Evolutionary conservation across 2,888 invertebrate species (phyloP), one percentile per base, ranked within the genome.

Genomic region (Limnephilus lunatus): DNA sequence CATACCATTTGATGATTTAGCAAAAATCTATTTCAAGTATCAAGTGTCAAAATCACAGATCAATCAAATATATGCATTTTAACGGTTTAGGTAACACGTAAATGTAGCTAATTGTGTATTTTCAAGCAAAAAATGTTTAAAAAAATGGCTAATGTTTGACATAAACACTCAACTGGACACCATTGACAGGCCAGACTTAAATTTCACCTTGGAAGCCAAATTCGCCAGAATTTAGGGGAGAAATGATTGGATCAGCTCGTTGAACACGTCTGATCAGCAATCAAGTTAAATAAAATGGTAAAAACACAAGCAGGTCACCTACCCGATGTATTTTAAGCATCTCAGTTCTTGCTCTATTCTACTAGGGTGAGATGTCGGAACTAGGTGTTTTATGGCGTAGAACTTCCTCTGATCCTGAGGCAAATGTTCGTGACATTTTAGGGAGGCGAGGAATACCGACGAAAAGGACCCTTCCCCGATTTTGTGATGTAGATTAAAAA

Each of bases 391-490:
- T 92, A 99, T 96, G 3, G 99, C 99, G 95, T 97, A 98, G 95
- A 97, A 96, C 94, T 97, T 96, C 89, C 96, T 96, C 91, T 95
- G 94, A 11, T 95, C 94, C 1, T 95, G 95, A 1, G 96, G 95
- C 93, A 96, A 94, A 12, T 93, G 92, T 0, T 95, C 93, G 68
- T 95, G 95, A 93, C 96, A 95, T 94, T 97, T 97, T 90, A 98
- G 95, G 3, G 97, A 97, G 1, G 98, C 98, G 94, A 98, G 95
- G 94, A 98, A 98, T 39, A 99, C 99, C 0, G 98, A 98, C 95
- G 98, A 98, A 94, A 99, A 99, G 3, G 98, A 98, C 31, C 98
- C 98, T 95, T 97, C 97, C 0, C 98, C 98, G 94, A 98, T 97
- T 94, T 98, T 97, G 81, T 96, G 96, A 94, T 97, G 97, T 80